Base-by-base conservation (phyloP, 2,113 vertebrate species). In the Coregonus clupeaformis region DNA sequence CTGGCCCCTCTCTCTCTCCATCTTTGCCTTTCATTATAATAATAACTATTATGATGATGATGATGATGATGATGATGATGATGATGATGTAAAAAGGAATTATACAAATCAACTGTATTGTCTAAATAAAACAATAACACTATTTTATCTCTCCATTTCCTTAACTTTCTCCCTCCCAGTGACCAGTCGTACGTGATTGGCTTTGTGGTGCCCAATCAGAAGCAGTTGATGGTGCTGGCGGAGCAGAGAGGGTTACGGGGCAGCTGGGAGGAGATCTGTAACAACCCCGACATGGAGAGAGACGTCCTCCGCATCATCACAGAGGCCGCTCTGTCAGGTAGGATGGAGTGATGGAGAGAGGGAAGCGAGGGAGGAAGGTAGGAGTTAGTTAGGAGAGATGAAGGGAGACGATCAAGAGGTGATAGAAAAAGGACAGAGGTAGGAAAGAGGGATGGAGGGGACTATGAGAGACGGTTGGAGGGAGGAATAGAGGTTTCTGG, bases 181-280 rank as follows among this genome's bases (percentile, higher is more conserved):
- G 97, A 97, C 71, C 93, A 99, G 89, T 98, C 97, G 42, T 99
- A 98, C 0, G 96, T 99, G 84, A 95, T 99, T 87, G 94, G 96
- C 88, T 98, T 99, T 84, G 92, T 99, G 91, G 98, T 99, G 91
- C 97, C 98, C 84, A 98, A 98, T 89, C 96, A 98, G 86, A 98
- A 96, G 89, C 96, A 98, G 78, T 93, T 99, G 0, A 91, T 88
- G 69, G 90, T 89, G 16, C 81, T 98, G 75, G 98, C 97, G 13
- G 88, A 85, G 67, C 95, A 94, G 83, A 94, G 91, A 83, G 90
- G 94, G 67, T 90, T 97, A 55, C 86, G 71, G 60, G 97, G 95
- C 84, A 93, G 91, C 0, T 96, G 93, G 95, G 97, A 98, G 82
- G 97, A 98, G 77, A 89, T 99, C 80, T 99, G 98, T 76, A 97